These are phyloP conservation scores for Gopherus flavomarginatus DNA, from an alignment of 2,113 vertebrate genomes.

Conservation along the genomic window DNA sequence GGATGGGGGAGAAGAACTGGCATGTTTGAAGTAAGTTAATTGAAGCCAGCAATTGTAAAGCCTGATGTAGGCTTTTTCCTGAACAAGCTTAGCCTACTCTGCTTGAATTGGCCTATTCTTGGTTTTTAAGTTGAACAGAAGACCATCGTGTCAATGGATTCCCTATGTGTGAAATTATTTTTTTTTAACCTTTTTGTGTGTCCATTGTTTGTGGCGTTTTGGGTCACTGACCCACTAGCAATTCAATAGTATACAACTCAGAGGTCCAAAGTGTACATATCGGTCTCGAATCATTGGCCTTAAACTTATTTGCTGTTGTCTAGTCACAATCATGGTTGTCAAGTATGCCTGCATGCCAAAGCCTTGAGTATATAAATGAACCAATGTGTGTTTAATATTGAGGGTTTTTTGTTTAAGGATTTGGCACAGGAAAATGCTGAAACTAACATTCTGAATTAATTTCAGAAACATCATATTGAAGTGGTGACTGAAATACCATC, in stretches of 20 bases:
- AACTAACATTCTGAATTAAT: conserved; percentile 17
- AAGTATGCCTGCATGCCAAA: conserved; percentile 31
- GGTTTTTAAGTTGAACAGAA: not conserved
- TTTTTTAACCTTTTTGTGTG: conserved; percentile 32
- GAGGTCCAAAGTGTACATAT: conserved; percentile 5
- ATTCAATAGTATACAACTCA: conserved; percentile 35
- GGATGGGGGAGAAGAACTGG: not conserved
- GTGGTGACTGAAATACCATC: not conserved
- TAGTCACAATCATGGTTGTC: conserved; percentile 5
- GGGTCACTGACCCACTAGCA: conserved; percentile 49
- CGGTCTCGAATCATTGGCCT: conserved; percentile 52
- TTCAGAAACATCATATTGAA: not conserved
- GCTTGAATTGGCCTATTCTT: not conserved
- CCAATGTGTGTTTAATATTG: not conserved
- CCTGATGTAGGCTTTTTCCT: not conserved
- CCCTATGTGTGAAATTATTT: not conserved
- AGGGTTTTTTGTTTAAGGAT: not conserved
- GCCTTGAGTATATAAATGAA: conserved; percentile 14
- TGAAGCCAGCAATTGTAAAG: not conserved
- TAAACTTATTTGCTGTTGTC: conserved; percentile 48
- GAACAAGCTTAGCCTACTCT: not conserved
- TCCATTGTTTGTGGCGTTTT: conserved; percentile 25
- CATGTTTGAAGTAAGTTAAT: not conserved
- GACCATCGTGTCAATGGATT: conserved; percentile 10
- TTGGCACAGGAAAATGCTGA: not conserved